phyloP scores from a whole-genome alignment of 2,113 vertebrate species.

The Corydoras maculifer region DNA sequence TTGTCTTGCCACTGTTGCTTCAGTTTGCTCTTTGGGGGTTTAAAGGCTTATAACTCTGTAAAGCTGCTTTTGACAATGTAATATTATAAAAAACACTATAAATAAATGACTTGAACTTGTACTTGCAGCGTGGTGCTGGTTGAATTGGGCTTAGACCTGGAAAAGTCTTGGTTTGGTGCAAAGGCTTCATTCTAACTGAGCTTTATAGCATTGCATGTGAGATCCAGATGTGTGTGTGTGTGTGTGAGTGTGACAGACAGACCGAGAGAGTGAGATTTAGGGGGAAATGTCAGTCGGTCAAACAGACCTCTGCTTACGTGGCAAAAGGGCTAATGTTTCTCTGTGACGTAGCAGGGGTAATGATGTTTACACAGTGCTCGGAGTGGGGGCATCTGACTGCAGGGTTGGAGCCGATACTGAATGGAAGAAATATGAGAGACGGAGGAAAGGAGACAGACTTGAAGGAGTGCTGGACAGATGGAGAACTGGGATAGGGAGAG shows the following conservation, averaged over 20 bases:
- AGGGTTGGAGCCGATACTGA: background rate
- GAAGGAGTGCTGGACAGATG: constrained; percentile 14
- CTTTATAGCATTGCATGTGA: constrained; percentile 29
- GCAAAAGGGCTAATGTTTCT: constrained; percentile 12
- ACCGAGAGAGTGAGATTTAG: background rate
- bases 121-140: background rate
- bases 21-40: too few relatives aligned
- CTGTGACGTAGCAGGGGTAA: constrained; percentile 20
- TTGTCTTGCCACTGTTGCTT: too few relatives aligned
- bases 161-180: background rate
- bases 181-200: constrained; percentile 2
- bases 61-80: too few relatives aligned
- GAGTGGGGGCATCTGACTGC: background rate
- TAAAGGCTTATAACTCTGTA: too few relatives aligned
- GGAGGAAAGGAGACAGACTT: background rate
- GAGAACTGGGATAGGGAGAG: constrained; percentile 11
- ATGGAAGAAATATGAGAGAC: background rate
- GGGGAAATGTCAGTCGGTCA: background rate
- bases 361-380: constrained; percentile 17
- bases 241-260: background rate
- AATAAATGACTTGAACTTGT: too few relatives aligned
- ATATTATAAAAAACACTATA: too few relatives aligned
- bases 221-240: constrained; percentile 12
- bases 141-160: background rate
- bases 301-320: constrained; percentile 27